Evolutionary conservation across 2,113 vertebrate genomes (phyloP).

Genomic region (Oncorhynchus clarkii): DNA sequence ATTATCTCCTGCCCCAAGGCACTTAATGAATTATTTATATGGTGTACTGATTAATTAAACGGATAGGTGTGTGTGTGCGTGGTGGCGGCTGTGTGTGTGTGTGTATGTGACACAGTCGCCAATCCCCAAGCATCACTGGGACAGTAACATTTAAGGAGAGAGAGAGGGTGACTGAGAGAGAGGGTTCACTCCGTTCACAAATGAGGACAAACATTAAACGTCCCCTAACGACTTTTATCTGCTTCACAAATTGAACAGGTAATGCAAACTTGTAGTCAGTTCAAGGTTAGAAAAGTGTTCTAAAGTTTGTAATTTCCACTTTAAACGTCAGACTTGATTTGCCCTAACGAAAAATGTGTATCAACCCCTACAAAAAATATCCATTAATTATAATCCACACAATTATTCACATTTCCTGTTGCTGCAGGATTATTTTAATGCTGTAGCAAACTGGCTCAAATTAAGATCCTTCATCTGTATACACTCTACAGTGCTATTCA

Average conservation of each 20-base stretch:
- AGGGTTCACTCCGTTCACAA: constrained; percentile 36
- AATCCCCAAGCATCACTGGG: constrained; percentile 35
- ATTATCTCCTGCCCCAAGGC: constrained; percentile 79
- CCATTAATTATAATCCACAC: too few relatives aligned
- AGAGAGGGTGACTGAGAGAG: neutral
- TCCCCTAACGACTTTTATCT: constrained; percentile 27
- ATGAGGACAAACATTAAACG: constrained; percentile 45
- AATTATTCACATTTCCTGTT: too few relatives aligned
- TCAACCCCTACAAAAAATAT: too few relatives aligned
- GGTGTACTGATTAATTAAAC: constrained; percentile 75
- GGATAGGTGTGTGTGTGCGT: constrained; percentile 53
- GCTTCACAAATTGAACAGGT: constrained; percentile 25
- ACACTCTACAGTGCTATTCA: constrained; percentile 27
- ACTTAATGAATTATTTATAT: constrained; percentile 77
- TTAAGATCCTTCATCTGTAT: too few relatives aligned
- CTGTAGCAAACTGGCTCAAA: too few relatives aligned
- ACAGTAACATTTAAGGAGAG: constrained; percentile 50
- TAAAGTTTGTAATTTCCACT: too few relatives aligned
- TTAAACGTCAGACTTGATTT: too few relatives aligned
- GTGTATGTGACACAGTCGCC: constrained; percentile 31
- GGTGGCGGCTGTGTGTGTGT: neutral
- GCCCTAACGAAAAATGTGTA: too few relatives aligned
- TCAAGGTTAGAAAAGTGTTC: too few relatives aligned
- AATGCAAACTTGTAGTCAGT: too few relatives aligned
- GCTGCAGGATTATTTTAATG: too few relatives aligned